Evolutionary conservation across 37 sponge, comb jelly and placozoan genomes (phyloP), one percentile per base, ranked within the genome.

Genomic region (Axinella damicornis): DNA sequence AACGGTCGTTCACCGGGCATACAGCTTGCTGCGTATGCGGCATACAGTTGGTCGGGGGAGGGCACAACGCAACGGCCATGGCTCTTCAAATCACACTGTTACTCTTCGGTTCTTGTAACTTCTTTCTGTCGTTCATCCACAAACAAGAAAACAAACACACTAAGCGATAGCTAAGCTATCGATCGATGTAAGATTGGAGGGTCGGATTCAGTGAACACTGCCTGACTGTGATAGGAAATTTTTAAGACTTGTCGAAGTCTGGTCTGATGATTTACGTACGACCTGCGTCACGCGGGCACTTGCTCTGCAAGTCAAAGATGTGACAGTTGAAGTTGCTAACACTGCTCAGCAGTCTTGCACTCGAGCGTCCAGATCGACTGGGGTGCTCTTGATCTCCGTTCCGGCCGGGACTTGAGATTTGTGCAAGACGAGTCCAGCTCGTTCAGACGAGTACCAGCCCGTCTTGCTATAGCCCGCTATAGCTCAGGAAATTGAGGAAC

Each of bases 401-500:
- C 46, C 46, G 46, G 46, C 46, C 46, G 46, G 46, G 46, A 46
- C 46, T 46, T 46, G 46, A 46, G 46, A 46, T 12, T 46, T 46
- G 46, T 25, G 40, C 71, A 67, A 82, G 87, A 86, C 93, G 89
- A 88, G 93, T 85, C 89, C 93, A 88, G 89, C 89, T 92, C 89
- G 89, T 92, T 41, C 24, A 73, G 93, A 88, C 93, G 81, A 92
- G 92, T 71, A 79, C 92, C 92, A 64, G 92, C 92, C 89, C 86
- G 92, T 92, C 92, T 90, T 80, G 91, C 91, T 81, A 91, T 82
- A 89, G 90, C 90, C 90, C 70, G 90, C 90, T 89, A 89, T 89
- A 89, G 90, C 90, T 70, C 31, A 21, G 58, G 60, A 70, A 73
- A 53, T 40, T 71, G 53, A 77, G 52, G 56, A 22, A 78, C 31